Base-by-base conservation (phyloP, 2,113 vertebrate genomes). In the Shinisaurus crocodilurus region DNA sequence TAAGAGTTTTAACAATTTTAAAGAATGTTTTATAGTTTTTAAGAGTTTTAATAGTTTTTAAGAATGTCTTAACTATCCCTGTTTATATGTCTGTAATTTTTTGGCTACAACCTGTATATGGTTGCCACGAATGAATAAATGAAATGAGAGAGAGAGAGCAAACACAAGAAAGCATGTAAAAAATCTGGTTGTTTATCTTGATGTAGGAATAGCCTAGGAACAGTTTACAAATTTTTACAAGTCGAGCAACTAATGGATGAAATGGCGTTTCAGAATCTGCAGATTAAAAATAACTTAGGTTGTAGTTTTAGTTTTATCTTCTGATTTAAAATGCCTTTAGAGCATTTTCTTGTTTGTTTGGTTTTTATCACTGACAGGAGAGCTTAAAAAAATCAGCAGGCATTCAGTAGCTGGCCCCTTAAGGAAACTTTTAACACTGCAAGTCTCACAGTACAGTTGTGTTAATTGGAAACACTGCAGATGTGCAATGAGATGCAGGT, bases 211-310 rank as follows among this genome's bases (percentile, higher is more conserved):
- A 13, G 6, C 25, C 27, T 60, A 43, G 6, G 10, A 60, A 60
- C 34, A 85, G 40, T 67, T 75, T 16, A 16, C 32, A 48, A 34
- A 23, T 85, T 81, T 81, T 70, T 27, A 76, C 18, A 45, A 86
- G 84, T 37, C 9, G 5, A 60, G 23, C 2, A n/a, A 34, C n/a
- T n/a, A 37, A n/a, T 43, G 12, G 32, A 85, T 50, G 16, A 85
- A 32, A 67, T 84, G n/a, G 67, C n/a, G 32, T 12, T 85, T 76
- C 50, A 87, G 54, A 86, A 37, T 75, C 25, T 57, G 75, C 37
- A 87, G 13, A 87, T 60, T 86, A 86, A 86, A 85, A 32, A 57
- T 75, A 86, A 48, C 77, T 50, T n/a, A 81, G 9, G 60, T 63
- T 63, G 10, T 63, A 18, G 16, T 63, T 63, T 63, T 18, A 37